Percentiles rank a stretch among this genome's conserved stretches.
Evolutionary conservation across 2,797 vertebrate species (phyloP).

Genomic region (Neostethus bicornis): DNA sequence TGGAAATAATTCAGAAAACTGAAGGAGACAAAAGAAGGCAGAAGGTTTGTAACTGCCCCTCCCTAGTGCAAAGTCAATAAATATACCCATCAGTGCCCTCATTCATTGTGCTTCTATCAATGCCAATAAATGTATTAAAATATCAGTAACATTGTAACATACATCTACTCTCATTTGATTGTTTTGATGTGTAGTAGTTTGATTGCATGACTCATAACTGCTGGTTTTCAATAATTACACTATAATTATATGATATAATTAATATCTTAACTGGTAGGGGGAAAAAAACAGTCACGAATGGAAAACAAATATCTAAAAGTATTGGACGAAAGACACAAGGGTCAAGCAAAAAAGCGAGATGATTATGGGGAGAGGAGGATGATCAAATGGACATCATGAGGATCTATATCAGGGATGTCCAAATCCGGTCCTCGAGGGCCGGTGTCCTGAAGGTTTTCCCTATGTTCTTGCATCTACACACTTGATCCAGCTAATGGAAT

Average conservation of each 20-base stretch:
- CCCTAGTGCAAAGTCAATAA: slow-evolving; percentile 47
- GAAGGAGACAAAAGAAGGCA: slow-evolving; percentile 31
- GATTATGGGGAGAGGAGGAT: too few relatives aligned
- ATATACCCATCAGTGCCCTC: slow-evolving; percentile 46
- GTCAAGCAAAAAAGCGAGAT: too few relatives aligned
- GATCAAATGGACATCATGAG: too few relatives aligned
- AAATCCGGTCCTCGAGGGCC: too few relatives aligned
- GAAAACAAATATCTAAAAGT: too few relatives aligned
- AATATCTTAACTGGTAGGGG: too few relatives aligned
- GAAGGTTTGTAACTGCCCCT: slow-evolving; percentile 22
- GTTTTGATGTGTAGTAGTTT: background rate
- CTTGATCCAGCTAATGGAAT: too few relatives aligned
- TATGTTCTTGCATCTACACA: too few relatives aligned
- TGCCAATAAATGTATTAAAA: slow-evolving; percentile 56
- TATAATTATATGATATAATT: slow-evolving; percentile 9
- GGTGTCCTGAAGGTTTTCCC: too few relatives aligned
- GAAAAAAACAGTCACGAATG: too few relatives aligned
- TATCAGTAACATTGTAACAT: slow-evolving; percentile 16
- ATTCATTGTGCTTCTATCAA: slow-evolving; percentile 53
- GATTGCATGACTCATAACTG: background rate
- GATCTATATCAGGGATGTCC: too few relatives aligned
- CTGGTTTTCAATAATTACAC: background rate
- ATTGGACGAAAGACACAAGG: too few relatives aligned
- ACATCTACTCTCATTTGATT: slow-evolving; percentile 11
- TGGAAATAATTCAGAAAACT: slow-evolving; percentile 50